Percentiles rank a stretch among this genome's conserved stretches.
Evolutionary conservation across 2,888 invertebrate species (phyloP).

Genomic region (Trachelus troglodyta): DNA sequence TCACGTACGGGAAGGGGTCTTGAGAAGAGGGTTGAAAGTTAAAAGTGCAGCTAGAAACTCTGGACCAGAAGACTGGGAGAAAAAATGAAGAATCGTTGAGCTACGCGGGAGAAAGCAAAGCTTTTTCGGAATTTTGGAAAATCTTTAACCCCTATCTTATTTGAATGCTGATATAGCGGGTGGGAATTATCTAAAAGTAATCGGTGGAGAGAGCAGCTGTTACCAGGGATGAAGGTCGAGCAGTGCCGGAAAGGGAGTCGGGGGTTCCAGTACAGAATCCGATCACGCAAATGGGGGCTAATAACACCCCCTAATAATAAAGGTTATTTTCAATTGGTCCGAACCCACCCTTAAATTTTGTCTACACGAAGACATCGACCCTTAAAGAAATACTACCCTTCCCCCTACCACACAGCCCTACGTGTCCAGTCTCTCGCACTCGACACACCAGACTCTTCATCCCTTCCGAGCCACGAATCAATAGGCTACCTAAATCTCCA

Average conservation of each 20-base stretch:
- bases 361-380: slow-evolving; percentile 30
- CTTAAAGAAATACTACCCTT: slow-evolving; percentile 33
- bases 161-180: background rate
- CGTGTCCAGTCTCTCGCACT: slow-evolving; percentile 9
- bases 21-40: too few species aligned
- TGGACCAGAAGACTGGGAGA: too few species aligned
- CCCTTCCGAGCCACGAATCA: slow-evolving; percentile 6
- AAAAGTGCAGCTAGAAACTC: too few species aligned
- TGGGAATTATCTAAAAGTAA: slow-evolving; percentile 40
- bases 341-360: slow-evolving; percentile 31
- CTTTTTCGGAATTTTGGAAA: too few species aligned
- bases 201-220: slow-evolving; percentile 37
- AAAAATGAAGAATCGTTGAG: too few species aligned
- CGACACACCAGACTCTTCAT: slow-evolving; percentile 19
- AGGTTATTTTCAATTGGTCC: slow-evolving; percentile 48
- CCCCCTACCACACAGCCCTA: background rate
- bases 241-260: background rate
- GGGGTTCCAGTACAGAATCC: background rate
- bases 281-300: slow-evolving; percentile 1
- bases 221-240: slow-evolving; percentile 15
- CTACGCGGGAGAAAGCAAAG: too few species aligned
- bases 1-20: too few species aligned
- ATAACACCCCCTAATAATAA: background rate
- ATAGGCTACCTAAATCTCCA: slow-evolving; percentile 14
- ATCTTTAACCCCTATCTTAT: too few species aligned